Percentiles rank a stretch among this genome's conserved stretches.
phyloP scores from a whole-genome alignment of 2,888 invertebrate genomes.

The Bugulina stolonifera region DNA sequence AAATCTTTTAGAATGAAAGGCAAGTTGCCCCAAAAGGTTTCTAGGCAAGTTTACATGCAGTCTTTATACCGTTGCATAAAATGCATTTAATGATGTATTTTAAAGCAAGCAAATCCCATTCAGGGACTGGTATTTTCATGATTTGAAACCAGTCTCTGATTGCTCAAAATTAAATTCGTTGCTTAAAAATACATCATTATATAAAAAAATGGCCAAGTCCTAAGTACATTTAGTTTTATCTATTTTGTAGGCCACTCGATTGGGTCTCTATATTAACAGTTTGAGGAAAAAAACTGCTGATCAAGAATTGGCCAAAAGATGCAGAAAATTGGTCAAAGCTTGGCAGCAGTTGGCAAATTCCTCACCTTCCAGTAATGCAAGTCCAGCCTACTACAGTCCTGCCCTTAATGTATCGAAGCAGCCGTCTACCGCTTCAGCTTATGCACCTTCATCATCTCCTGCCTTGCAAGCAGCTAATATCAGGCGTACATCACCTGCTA shows the following conservation, averaged over 20 bases:
- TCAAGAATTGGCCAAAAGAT: conserved; percentile 76
- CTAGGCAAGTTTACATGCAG: too few relatives aligned
- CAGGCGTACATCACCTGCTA: background rate
- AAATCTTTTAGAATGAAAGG: too few relatives aligned
- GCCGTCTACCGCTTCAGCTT: background rate
- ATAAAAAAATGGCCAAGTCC: too few relatives aligned
- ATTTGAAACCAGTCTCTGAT: too few relatives aligned
- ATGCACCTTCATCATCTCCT: background rate
- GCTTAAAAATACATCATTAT: too few relatives aligned
- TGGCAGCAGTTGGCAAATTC: conserved; percentile 67
- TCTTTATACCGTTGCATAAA: too few relatives aligned
- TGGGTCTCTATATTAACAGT: conserved; percentile 88
- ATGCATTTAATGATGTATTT: too few relatives aligned
- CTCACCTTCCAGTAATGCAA: conserved; percentile 7
- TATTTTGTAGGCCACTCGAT: conserved; percentile 75
- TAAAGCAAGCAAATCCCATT: too few relatives aligned
- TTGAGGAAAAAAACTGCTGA: conserved; percentile 77
- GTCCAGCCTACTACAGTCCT: conserved; percentile 22
- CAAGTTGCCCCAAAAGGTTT: too few relatives aligned
- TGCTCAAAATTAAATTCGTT: too few relatives aligned
- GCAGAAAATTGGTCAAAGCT: conserved; percentile 82
- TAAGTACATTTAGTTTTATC: too few relatives aligned
- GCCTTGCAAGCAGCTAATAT: background rate
- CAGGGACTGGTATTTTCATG: too few relatives aligned
- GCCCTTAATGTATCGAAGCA: background rate